Conservation (phyloP, 2,797 vertebrate genomes). For the Smutsia temminckii region DNA sequence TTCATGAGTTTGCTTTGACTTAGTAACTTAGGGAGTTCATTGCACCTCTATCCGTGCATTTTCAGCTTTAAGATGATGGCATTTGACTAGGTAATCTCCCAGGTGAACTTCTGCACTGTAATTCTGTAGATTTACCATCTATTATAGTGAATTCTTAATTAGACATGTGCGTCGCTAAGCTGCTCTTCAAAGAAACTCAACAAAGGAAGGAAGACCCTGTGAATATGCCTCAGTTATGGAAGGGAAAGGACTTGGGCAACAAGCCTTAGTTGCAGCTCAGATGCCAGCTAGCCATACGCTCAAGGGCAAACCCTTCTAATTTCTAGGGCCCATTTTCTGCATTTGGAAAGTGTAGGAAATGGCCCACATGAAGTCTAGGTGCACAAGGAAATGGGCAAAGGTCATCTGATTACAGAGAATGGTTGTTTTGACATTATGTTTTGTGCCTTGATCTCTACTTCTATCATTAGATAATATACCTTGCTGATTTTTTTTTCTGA, state of each 20-base stretch:
- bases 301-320: background rate
- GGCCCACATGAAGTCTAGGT: background rate
- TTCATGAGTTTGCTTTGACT: background rate
- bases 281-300: background rate
- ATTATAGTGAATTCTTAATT: background rate
- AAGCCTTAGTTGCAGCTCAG: background rate
- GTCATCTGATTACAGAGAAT: background rate
- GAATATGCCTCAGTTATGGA: background rate
- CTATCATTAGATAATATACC: background rate
- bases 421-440: background rate
- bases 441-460: slow-evolving; percentile 32
- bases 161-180: background rate
- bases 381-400: background rate
- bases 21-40: background rate
- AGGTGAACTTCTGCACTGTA: background rate
- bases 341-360: background rate
- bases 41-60: background rate
- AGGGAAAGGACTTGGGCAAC: background rate
- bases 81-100: background rate
- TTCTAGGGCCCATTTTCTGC: background rate
- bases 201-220: background rate
- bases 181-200: background rate
- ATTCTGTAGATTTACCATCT: background rate
- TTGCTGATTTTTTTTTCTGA: background rate
- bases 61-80: background rate